Conservation (phyloP, 2,797 vertebrate species). For the Cynopterus sphinx region DNA sequence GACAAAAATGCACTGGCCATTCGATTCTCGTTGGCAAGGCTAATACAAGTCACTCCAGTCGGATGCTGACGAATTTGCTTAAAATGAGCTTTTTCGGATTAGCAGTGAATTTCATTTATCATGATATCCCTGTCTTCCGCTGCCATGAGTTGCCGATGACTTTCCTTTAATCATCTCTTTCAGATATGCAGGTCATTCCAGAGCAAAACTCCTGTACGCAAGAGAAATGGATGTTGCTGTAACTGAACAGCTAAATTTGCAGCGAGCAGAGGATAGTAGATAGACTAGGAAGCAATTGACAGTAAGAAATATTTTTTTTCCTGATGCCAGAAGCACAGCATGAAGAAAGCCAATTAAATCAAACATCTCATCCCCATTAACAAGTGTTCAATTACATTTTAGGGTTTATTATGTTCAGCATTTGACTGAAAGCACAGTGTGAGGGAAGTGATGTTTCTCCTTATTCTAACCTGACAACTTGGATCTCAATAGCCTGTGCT, state of each 20-base stretch:
- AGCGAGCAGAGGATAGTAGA: slow-evolving; percentile 10
- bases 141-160: background rate
- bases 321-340: background rate
- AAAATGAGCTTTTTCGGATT: background rate
- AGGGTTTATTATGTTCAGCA: background rate
- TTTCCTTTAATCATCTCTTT: slow-evolving; percentile 48
- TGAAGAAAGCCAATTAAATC: slow-evolving; percentile 29
- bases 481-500: background rate
- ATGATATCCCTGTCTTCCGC: background rate
- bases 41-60: background rate
- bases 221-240: slow-evolving; percentile 39
- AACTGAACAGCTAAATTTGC: slow-evolving; percentile 46
- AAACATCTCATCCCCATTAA: slow-evolving; percentile 15
- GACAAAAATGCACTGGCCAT: background rate
- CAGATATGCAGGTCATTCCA: slow-evolving; percentile 23
- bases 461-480: background rate
- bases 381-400: background rate
- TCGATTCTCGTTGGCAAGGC: background rate
- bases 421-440: background rate
- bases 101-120: slow-evolving; percentile 20
- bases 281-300: slow-evolving; percentile 49
- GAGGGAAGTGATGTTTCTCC: background rate
- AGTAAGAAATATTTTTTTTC: slow-evolving; percentile 19
- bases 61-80: background rate
- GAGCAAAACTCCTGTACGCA: slow-evolving; percentile 30